These are phyloP conservation scores for Halichoeres trimaculatus DNA, from an alignment of 2,113 vertebrate species.

Conservation along the genomic window DNA sequence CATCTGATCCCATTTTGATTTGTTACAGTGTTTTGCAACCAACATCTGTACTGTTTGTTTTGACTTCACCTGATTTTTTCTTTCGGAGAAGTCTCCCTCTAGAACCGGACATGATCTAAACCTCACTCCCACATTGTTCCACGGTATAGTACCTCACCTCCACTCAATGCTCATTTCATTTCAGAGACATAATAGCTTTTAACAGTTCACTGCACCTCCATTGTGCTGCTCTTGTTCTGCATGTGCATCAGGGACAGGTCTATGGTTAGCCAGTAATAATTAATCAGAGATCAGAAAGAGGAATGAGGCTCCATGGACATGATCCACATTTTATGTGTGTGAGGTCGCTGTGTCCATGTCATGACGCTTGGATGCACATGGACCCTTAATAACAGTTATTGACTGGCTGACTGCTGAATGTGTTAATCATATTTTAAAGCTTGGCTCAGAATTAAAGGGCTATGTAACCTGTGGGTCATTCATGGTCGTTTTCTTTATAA, in stretches of 20 bases:
- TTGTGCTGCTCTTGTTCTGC: slow-evolving; percentile 68
- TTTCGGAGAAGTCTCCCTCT: background rate
- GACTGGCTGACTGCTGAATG: slow-evolving; percentile 22
- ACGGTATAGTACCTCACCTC: slow-evolving; percentile 24
- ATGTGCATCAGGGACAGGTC: slow-evolving; percentile 57
- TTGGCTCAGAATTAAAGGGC: background rate
- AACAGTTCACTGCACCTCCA: slow-evolving; percentile 62
- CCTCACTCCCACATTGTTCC: slow-evolving; percentile 41
- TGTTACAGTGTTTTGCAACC: background rate
- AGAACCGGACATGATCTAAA: slow-evolving; percentile 24
- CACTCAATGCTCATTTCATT: slow-evolving; percentile 58
- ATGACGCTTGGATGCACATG: slow-evolving; percentile 35
- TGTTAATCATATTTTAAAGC: slow-evolving; percentile 15
- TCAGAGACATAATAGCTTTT: slow-evolving; percentile 71
- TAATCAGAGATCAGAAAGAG: slow-evolving; percentile 56
- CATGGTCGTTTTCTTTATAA: background rate
- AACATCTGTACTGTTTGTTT: background rate
- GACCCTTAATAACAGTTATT: slow-evolving; percentile 31
- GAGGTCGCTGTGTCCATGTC: slow-evolving; percentile 33
- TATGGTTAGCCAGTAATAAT: slow-evolving; percentile 62
- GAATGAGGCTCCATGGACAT: slow-evolving; percentile 31
- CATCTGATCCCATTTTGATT: background rate
- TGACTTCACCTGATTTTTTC: background rate
- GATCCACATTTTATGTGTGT: slow-evolving; percentile 40
- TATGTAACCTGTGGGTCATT: background rate